Evolutionary conservation across 2,888 invertebrate species (phyloP).

Genomic region (Spodoptera picta): DNA sequence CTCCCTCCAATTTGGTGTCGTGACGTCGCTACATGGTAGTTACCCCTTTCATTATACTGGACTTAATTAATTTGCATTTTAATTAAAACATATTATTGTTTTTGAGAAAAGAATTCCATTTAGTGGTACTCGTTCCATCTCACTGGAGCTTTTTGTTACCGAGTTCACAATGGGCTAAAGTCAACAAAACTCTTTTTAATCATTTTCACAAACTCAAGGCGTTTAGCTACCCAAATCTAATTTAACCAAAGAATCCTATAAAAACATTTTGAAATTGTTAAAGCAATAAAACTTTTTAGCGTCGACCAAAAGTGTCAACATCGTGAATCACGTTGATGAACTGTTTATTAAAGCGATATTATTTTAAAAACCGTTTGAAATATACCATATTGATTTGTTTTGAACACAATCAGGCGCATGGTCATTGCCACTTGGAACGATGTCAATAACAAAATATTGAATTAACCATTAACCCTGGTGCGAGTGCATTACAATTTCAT

Average conservation of each 20-base stretch:
- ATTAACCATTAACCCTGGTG: constrained; percentile 70
- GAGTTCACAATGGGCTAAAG: constrained; percentile 42
- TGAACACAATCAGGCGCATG: constrained; percentile 57
- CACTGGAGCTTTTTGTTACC: constrained; percentile 63
- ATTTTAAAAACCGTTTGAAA: constrained; percentile 16
- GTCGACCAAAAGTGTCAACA: constrained; percentile 5
- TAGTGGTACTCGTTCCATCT: constrained; percentile 59
- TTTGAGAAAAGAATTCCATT: constrained; percentile 70
- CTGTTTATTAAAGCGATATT: constrained; percentile 11
- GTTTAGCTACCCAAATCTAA: constrained; percentile 39
- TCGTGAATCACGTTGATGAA: constrained; percentile 6
- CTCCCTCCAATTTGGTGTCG: constrained; percentile 90
- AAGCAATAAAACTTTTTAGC: constrained; percentile 17
- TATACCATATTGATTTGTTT: constrained; percentile 38
- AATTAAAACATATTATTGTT: constrained; percentile 86
- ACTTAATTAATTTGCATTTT: constrained; percentile 87
- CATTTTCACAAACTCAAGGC: constrained; percentile 40
- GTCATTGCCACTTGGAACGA: constrained; percentile 66
- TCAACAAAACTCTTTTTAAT: constrained; percentile 50
- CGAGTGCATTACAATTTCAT: constrained; percentile 77
- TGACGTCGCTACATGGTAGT: constrained; percentile 84
- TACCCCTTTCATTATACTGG: constrained; percentile 87
- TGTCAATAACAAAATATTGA: constrained; percentile 78
- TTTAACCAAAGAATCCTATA: constrained; percentile 38
- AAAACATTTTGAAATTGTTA: constrained; percentile 36